Percentiles rank a stretch among this genome's conserved stretches.
These are phyloP conservation scores for Meriones unguiculatus DNA, from an alignment of 2,113 vertebrate species.

Conservation along the genomic window DNA sequence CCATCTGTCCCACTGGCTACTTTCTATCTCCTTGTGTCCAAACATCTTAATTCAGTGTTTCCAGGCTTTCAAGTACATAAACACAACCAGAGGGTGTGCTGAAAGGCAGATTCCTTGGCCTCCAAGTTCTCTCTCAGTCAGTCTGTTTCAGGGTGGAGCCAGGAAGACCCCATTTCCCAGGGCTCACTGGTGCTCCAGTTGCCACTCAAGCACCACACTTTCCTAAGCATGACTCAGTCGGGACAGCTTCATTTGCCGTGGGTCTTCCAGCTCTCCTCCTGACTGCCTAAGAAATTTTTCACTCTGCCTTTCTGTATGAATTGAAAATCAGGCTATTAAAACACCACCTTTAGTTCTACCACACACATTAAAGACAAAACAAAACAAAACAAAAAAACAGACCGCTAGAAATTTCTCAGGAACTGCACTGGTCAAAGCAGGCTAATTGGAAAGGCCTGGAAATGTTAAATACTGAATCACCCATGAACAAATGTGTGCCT, in stretches of 20 bases:
- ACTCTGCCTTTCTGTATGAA: conserved; percentile 3
- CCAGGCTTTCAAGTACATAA: background rate
- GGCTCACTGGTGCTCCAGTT: background rate
- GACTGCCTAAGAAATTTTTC: background rate
- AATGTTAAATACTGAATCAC: conserved; percentile 1
- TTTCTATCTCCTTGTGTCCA: background rate
- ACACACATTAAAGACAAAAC: background rate
- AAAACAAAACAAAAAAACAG: background rate
- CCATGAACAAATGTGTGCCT: background rate
- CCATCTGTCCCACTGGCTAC: background rate
- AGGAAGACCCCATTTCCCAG: background rate
- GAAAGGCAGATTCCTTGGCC: background rate
- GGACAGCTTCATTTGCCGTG: background rate
- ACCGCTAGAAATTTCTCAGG: background rate
- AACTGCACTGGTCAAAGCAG: background rate
- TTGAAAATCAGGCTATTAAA: background rate
- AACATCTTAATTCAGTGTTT: conserved; percentile 50
- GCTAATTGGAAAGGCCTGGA: background rate
- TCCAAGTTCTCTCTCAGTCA: background rate
- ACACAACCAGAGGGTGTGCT: background rate
- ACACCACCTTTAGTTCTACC: background rate
- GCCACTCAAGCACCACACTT: background rate
- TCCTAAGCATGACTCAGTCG: background rate
- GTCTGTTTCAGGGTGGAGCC: background rate
- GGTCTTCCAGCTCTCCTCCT: background rate